Evolutionary conservation across 1,140 invertebrate species (phyloP), one percentile per base, ranked within the genome.

Genomic region (Oryzaephilus surinamensis): DNA sequence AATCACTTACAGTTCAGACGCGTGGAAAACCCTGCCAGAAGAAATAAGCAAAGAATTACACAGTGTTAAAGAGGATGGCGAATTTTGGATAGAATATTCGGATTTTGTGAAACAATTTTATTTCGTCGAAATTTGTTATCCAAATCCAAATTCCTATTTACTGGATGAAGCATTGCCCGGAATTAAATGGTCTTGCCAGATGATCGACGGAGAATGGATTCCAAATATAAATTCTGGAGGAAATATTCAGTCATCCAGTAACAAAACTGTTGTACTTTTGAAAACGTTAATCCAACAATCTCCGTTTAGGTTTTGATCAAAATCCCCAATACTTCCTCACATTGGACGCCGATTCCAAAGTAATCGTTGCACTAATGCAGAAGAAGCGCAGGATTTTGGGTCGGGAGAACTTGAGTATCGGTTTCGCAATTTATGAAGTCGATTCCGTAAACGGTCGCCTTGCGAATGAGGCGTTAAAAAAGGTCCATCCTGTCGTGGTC

Each of bases 71-170:
- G 73, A 84, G 27, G 96, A 99, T 60, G 96, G 96, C 23, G 96
- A 99, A 67, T 99, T 99, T 65, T 99, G 96, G 96, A 93, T 93
- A 83, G 81, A 84, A 0, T 89, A 79, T 54, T 78, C 82, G 50
- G 87, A 91, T 57, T 90, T 89, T 44, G 62, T 74, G 4, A 71
- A 65, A n/a, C 72, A 79, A 50, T 90, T 87, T 42, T 69, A 56
- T 61, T 72, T 74, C 23, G 64, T 98, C 38, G 94, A 98, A 65
- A 91, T 97, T 53, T 97, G 94, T 63, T 95, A 97, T 62, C 80
- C 97, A 61, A 93, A 86, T 53, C 92, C 96, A 0, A 92, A 97
- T 53, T 89, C 90, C 0, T 63, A 96, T 46, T 79, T 81, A 21
- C 84, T 90, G 13, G 79, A 83, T 12, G 78, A 85, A 46, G 73